Conservation (phyloP, 92 coral and sea anemone genomes). For the Hydrozoanthus gracilis region DNA sequence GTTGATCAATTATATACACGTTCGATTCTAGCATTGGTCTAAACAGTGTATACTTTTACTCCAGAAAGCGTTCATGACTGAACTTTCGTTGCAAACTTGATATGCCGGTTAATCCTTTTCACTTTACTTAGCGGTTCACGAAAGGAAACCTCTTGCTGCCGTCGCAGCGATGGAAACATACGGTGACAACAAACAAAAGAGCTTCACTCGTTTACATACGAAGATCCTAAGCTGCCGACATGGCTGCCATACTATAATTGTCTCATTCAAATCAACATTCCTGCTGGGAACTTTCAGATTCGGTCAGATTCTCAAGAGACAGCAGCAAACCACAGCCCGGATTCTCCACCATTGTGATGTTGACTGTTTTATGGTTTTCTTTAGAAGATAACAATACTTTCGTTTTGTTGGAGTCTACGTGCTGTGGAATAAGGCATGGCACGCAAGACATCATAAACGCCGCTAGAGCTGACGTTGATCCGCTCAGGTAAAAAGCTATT, state of each 20-base stretch:
- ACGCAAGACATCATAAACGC: constrained; percentile 75
- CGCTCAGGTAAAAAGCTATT: constrained; percentile 80
- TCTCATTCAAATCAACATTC: neutral
- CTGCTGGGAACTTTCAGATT: neutral
- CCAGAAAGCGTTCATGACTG: constrained; percentile 3
- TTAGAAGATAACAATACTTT: constrained; percentile 3
- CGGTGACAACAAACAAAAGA: neutral
- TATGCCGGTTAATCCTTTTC: neutral
- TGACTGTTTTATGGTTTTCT: constrained; percentile 5
- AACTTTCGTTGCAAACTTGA: constrained; percentile 4
- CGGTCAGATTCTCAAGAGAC: constrained; percentile 2
- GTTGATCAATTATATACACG: constrained; percentile 7
- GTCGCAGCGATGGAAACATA: neutral
- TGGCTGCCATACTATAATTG: neutral
- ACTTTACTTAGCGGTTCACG: too few species aligned
- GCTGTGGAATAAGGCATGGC: constrained; percentile 52
- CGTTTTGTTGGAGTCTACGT: constrained; percentile 40
- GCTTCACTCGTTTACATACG: too few species aligned
- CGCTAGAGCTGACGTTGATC: constrained; percentile 72
- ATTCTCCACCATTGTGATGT: constrained; percentile 25
- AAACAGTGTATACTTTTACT: neutral
- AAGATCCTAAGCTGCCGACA: too few species aligned
- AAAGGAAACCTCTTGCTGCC: neutral
- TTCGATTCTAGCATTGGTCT: neutral
- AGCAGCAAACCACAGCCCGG: constrained; percentile 3